phyloP scores from a whole-genome alignment of 2,888 invertebrate species.

The Plagiodera versicolora region DNA sequence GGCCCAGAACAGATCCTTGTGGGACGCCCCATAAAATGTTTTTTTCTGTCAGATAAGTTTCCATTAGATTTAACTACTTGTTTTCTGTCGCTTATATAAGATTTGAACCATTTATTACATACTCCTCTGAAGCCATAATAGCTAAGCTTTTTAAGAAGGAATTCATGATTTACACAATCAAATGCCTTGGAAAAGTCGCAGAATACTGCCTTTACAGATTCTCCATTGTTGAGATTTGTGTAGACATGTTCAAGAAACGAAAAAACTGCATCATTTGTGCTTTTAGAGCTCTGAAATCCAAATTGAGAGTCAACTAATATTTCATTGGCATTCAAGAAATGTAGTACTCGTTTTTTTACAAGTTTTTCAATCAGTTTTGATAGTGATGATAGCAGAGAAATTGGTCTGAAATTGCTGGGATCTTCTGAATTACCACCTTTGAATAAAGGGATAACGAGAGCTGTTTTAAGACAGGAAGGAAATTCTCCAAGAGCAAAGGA shows the following conservation, averaged over 20 bases:
- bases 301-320: background rate
- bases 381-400: background rate
- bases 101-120: background rate
- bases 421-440: background rate
- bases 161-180: conserved; percentile 7
- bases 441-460: background rate
- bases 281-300: background rate
- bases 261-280: conserved; percentile 1
- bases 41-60: background rate
- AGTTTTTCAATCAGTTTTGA: conserved; percentile 11
- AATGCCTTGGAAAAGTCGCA: too few species aligned
- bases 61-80: background rate
- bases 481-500: background rate
- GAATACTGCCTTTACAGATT: too few species aligned
- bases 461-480: background rate
- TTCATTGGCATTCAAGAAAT: too few species aligned
- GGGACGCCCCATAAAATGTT: too few species aligned
- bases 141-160: background rate
- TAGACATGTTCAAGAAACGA: conserved; percentile 3
- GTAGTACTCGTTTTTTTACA: background rate
- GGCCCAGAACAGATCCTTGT: too few species aligned
- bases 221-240: background rate
- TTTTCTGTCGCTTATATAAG: conserved; percentile 1
- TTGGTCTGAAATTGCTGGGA: background rate
- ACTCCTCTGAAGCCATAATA: background rate